phyloP scores from a whole-genome alignment of 2,113 vertebrate species.

The Nothobranchius furzeri region DNA sequence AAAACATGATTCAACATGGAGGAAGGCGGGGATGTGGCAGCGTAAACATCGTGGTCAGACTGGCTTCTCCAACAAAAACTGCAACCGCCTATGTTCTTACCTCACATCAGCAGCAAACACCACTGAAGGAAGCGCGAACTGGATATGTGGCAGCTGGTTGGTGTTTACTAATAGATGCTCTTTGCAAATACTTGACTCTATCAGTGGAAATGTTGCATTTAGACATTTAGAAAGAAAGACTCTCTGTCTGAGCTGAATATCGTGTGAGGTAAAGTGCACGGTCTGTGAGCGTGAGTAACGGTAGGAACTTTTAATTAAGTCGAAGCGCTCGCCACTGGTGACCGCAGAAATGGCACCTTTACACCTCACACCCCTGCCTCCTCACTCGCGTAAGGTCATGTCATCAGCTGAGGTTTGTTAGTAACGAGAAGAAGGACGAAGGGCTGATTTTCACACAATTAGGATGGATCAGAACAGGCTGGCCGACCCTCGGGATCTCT shows the following conservation, averaged over 20 bases:
- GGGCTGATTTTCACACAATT: constrained; percentile 39
- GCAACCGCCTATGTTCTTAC: constrained; percentile 40
- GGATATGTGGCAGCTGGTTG: constrained; percentile 65
- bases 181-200: constrained; percentile 66
- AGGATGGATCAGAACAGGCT: constrained; percentile 16
- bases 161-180: constrained; percentile 54
- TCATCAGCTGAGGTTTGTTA: constrained; percentile 43
- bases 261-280: constrained; percentile 68
- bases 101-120: constrained; percentile 54
- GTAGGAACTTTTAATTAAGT: constrained; percentile 21
- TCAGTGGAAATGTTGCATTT: constrained; percentile 58
- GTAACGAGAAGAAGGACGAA: constrained; percentile 47
- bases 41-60: constrained; percentile 47
- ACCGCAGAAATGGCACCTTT: constrained; percentile 46
- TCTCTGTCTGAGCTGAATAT: constrained; percentile 45
- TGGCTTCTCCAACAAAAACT: constrained; percentile 52
- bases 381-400: constrained; percentile 35
- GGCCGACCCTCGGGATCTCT: constrained; percentile 15
- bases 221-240: constrained; percentile 44
- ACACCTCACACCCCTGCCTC: constrained; percentile 62
- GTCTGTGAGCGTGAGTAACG: constrained; percentile 31
- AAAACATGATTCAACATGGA: constrained; percentile 60
- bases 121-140: constrained; percentile 52
- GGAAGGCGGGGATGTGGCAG: constrained; percentile 72
- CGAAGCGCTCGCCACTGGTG: constrained; percentile 20